Base-by-base conservation (phyloP, 92 coral and sea anemone species). In the Porites lobata region DNA sequence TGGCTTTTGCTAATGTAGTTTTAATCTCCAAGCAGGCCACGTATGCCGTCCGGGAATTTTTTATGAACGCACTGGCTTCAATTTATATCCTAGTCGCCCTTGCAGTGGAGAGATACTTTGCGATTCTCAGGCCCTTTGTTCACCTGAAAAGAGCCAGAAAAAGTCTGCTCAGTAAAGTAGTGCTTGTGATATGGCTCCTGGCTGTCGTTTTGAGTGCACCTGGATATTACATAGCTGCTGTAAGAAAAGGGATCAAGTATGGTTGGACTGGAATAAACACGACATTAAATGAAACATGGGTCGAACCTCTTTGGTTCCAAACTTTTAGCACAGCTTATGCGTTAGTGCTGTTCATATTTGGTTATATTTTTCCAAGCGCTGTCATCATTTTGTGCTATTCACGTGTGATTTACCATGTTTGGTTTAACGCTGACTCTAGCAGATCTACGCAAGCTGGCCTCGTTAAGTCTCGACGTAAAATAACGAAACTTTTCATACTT, bases 381-480 rank as follows among this genome's bases (percentile, higher is more conserved):
- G 68, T 71, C 11, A 72, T 83, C 14, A 59, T 82, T 54, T 72
- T 47, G 19, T 43, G 88, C 9, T 90, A 93, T 64, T 83, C 86
- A 0, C 86, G 89, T 7, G 51, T 90, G 11, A 73, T 90, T 47
- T 65, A 90, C 62, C 81, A 80, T 69, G 57, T 90, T 1, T 92
- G 95, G 95, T 78, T 89, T 82, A 79, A 79, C 21, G 78, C 69
- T 4, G 78, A 65, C 18, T 59, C 52, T 0, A 21, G 77, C 24
- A 78, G 32, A 50, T 65, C 88, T 2, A 86, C 91, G 11, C 85
- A 82, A 50, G 50, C 84, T 53, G 85, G 74, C 4, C 68, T 93
- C 72, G 72, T 90, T 32, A 90, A 85, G 72, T 89, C 93, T 12
- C 83, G 95, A n/a, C 86, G 86, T 19, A 86, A 89, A 82, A 59